Base-by-base conservation (phyloP, 2,797 vertebrate species). In the Spinus pinus region DNA sequence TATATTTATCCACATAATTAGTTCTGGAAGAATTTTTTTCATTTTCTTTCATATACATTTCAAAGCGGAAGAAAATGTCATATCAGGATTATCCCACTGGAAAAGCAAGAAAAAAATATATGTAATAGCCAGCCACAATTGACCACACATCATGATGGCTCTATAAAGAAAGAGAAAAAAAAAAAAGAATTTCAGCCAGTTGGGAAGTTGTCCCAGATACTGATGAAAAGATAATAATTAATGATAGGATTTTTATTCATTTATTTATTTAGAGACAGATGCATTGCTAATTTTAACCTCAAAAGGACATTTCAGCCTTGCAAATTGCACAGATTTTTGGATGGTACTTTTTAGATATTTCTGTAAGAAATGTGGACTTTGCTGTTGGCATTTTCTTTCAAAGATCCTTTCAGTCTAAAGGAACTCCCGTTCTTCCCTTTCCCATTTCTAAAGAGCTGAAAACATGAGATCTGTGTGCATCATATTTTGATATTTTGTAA, bases 261-360 rank as follows among this genome's bases (percentile, higher is more conserved):
- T 95, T 91, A 95, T 96, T 96, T 97, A 95, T 96, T 96, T 95
- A 90, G 93, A 96, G 87, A 81, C 91, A 95, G 93, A 95, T 96
- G 95, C 82, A 94, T 95, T 95, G 90, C 95, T 96, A 96, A 95
- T 93, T 96, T 95, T 97, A 96, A 96, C 92, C 77, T 90, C 94
- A 90, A 95, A 97, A 95, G 85, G 89, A 95, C 93, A 95, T 93
- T 94, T 96, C 70, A 94, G 93, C 87, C 85, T 91, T 94, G 91
- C 73, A 95, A 95, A 96, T 93, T 70, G 33, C 72, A 86, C 87
- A 94, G 73, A 91, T 93, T 92, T 95, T 94, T 94, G 87, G 91
- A 93, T 90, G 69, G 25, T 57, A 47, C 62, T 60, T 92, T 87
- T 79, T 47, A 91, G 77, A 89, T 94, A 69, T 93, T 72, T 94